Percentiles rank a stretch among this genome's conserved stretches.
phyloP scores from a whole-genome alignment of 2,888 invertebrate species.

The Neoitamus cyanurus region DNA sequence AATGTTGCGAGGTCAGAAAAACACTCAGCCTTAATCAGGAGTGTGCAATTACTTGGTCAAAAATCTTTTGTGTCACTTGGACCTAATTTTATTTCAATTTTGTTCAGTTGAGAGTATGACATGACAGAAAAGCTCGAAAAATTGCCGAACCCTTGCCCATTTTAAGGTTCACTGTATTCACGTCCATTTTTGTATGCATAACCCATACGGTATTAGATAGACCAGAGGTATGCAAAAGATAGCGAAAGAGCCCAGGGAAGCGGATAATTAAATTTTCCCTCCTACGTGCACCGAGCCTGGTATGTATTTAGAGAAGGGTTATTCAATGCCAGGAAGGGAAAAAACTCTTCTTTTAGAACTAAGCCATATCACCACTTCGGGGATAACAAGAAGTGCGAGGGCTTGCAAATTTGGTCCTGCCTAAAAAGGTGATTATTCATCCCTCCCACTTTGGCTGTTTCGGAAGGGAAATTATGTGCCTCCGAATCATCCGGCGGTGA shows the following conservation, averaged over 20 bases:
- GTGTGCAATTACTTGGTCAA: background rate
- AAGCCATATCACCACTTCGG: background rate
- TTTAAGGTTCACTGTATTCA: conserved; percentile 13
- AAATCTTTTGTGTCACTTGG: conserved; percentile 5
- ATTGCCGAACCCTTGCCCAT: conserved; percentile 9
- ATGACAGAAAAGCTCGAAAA: conserved; percentile 14
- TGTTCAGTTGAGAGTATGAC: conserved; percentile 11
- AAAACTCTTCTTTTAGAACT: background rate
- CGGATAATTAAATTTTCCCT: conserved; percentile 26
- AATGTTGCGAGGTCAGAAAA: background rate
- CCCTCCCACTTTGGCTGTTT: background rate
- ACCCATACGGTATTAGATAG: conserved; percentile 13
- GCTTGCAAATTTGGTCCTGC: conserved; percentile 2
- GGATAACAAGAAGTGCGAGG: conserved; percentile 18
- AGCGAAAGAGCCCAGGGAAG: conserved; percentile 16
- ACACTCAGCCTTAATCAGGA: background rate
- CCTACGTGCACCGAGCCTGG: conserved; percentile 10
- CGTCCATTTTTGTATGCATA: conserved; percentile 26
- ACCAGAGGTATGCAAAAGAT: conserved; percentile 22
- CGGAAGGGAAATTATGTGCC: background rate
- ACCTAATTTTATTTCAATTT: conserved; percentile 25
- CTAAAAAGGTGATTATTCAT: conserved; percentile 24
- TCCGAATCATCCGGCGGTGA: background rate
- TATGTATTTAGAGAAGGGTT: conserved; percentile 16
- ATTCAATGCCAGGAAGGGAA: background rate